Base-by-base conservation (phyloP, 2,888 invertebrate genomes). In the Macrosoma leucophasiata region DNA sequence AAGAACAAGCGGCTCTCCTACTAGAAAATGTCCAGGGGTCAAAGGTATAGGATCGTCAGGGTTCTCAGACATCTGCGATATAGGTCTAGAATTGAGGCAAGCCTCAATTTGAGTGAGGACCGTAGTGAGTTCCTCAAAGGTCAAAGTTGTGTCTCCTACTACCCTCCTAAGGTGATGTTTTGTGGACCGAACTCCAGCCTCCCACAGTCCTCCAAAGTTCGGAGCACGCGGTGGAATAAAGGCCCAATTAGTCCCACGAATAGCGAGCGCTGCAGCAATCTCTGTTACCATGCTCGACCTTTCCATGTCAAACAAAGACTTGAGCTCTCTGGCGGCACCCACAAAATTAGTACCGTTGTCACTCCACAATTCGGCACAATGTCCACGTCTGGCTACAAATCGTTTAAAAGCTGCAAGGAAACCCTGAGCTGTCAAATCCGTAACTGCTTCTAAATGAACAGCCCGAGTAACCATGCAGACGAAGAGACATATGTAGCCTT, bases 11-110 rank as follows among this genome's bases (percentile, higher is more conserved):
- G 50, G 39, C 33, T 41, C 46, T 3, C 50, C 48, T 2, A 52
- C 36, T 1, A 52, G 22, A 30, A 49, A 52, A 33, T 52, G 47
- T 7, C 41, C 46, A 7, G 50, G 48, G 9, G 46, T 45, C 14
- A 48, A 29, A 4, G 46, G 43, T 4, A 23, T 13, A 4, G 39
- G 21, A 7, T 45, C 39, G 2, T 42, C 39, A 1, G 28, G 32
- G 20, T 46, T 21, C 7, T 27, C 15, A 26, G 10, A 25, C 4
- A 31, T 9, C 12, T 26, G 14, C 25, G 14, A 13, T 12, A 23
- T 7, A 21, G 49, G 50, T 2, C 53, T 26, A 1, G 51, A 53
- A 35, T 53, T 53, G 1, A 51, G 26, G 20, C 49, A 50, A 5
- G 50, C 48, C 24, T 52, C 50, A 19, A 50, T 42, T 25, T 52